phyloP scores from a whole-genome alignment of 2,888 invertebrate genomes.

The Tipula confusa region DNA sequence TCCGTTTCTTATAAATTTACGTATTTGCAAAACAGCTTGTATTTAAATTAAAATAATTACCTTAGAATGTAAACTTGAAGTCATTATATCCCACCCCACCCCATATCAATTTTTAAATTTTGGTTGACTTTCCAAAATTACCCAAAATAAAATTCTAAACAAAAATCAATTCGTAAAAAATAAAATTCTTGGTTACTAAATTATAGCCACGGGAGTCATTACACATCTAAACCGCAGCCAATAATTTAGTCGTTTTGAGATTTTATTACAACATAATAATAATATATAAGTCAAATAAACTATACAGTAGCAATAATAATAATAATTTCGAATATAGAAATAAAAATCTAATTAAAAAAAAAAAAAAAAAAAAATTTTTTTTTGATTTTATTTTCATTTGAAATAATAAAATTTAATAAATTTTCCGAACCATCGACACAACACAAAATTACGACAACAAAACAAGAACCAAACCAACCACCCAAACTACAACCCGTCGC shows the following conservation, averaged over 20 bases:
- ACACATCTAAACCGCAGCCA: not conserved
- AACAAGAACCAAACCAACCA: not conserved
- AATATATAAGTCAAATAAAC: not conserved
- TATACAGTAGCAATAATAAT: not conserved
- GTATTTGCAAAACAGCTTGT: no score
- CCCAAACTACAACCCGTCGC: not conserved
- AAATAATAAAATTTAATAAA: not conserved
- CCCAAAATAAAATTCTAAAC: no score
- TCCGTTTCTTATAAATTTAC: no score
- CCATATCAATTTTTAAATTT: no score
- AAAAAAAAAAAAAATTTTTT: no score
- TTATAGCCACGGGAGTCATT: constrained; percentile 9
- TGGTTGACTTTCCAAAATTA: no score
- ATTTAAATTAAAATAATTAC: no score
- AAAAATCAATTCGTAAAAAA: not conserved
- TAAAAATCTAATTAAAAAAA: not conserved
- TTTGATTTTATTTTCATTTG: not conserved
- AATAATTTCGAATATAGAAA: not conserved
- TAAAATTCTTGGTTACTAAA: not conserved
- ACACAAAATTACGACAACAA: not conserved
- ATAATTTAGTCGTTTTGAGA: not conserved
- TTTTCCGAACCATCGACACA: not conserved
- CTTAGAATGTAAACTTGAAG: no score
- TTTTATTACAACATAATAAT: not conserved
- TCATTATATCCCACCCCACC: no score